phyloP scores from a whole-genome alignment of 2,888 invertebrate species.

The Phaedon cochleariae region DNA sequence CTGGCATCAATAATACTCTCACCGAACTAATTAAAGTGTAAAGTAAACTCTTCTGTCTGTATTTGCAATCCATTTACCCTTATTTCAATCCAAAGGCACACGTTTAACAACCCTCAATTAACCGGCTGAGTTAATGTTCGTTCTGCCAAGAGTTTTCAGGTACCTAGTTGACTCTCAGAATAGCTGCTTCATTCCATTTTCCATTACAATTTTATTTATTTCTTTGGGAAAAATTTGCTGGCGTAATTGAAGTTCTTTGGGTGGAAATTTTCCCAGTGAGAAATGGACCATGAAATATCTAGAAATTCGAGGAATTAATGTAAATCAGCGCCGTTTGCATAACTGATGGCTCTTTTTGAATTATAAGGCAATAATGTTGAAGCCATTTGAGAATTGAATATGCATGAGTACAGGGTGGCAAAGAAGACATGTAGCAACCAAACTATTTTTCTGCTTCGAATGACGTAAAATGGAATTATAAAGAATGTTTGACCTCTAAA shows the following conservation, averaged over 20 bases:
- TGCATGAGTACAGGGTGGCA: no score
- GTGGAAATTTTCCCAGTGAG: not conserved
- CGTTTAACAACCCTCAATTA: conserved; percentile 13
- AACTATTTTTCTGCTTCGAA: no score
- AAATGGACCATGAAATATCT: not conserved
- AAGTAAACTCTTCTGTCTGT: conserved; percentile 13
- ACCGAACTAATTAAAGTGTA: not conserved
- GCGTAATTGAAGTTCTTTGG: not conserved
- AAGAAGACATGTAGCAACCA: no score
- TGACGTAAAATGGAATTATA: no score
- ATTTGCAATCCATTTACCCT: conserved; percentile 12
- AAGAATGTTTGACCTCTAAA: no score
- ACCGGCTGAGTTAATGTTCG: not conserved
- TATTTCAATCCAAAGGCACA: conserved; percentile 13
- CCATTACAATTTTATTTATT: not conserved
- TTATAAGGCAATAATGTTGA: not conserved
- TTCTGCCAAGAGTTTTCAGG: conserved; percentile 7
- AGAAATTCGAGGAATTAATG: not conserved
- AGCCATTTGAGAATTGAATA: not conserved
- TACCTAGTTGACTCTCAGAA: conserved; percentile 1
- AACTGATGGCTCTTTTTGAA: not conserved
- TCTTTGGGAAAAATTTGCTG: not conserved
- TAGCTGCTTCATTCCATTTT: not conserved
- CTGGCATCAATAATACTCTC: not conserved
- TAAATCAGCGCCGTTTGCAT: not conserved